Evolutionary conservation across 2,113 vertebrate species (phyloP).

Genomic region (Loxodonta africana): DNA sequence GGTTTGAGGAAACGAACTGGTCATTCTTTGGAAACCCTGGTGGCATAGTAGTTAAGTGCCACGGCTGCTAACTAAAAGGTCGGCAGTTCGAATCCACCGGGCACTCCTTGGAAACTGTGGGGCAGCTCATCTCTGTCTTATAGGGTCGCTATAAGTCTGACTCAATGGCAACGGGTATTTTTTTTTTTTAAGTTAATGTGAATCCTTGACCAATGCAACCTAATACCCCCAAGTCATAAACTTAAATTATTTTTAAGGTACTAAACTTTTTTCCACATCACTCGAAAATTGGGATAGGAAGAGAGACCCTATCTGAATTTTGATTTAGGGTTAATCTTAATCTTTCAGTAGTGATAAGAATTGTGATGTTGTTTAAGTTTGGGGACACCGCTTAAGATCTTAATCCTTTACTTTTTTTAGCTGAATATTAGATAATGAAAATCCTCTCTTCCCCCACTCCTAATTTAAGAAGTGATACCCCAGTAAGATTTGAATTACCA

Average conservation of each 20-base stretch:
- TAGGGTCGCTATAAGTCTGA: too few relatives aligned
- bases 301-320: background rate
- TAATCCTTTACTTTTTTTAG: background rate
- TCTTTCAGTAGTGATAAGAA: slow-evolving; percentile 35
- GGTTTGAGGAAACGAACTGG: too few relatives aligned
- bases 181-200: background rate
- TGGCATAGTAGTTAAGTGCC: too few relatives aligned
- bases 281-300: slow-evolving; percentile 22
- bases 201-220: background rate
- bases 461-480: background rate
- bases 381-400: slow-evolving; percentile 16
- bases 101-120: too few relatives aligned
- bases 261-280: background rate
- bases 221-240: slow-evolving; percentile 14
- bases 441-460: background rate
- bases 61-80: too few relatives aligned
- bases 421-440: background rate
- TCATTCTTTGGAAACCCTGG: too few relatives aligned
- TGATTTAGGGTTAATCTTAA: slow-evolving; percentile 42
- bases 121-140: too few relatives aligned
- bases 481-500: slow-evolving; percentile 31
- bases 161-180: too few relatives aligned
- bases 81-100: too few relatives aligned
- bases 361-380: slow-evolving; percentile 43
- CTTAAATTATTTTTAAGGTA: slow-evolving; percentile 26